Evolutionary conservation across 2,113 vertebrate genomes (phyloP).

Genomic region (Indicator maculatus): DNA sequence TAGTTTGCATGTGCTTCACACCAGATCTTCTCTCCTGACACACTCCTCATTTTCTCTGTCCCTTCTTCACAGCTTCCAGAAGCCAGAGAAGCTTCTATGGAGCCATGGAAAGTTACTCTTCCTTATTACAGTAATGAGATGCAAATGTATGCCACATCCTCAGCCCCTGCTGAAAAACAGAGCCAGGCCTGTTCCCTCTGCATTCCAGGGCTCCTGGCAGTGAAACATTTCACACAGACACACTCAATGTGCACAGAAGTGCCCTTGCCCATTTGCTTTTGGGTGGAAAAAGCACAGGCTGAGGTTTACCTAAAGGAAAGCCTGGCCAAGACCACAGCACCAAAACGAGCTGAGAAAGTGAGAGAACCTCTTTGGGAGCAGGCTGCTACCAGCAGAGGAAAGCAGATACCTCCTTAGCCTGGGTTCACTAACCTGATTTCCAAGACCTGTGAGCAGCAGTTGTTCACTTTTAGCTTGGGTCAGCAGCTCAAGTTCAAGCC

Average conservation of each 20-base stretch:
- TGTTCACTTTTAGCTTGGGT: background rate
- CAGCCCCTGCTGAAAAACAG: slow-evolving; percentile 51
- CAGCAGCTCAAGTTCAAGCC: background rate
- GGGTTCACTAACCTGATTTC: slow-evolving; percentile 5
- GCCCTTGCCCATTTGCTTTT: background rate
- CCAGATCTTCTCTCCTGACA: background rate
- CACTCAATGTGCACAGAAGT: background rate
- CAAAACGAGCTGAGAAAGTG: background rate
- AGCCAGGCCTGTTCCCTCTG: background rate
- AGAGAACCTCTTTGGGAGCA: background rate
- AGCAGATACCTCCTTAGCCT: background rate
- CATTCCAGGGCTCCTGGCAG: slow-evolving; percentile 6
- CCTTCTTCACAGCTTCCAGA: background rate
- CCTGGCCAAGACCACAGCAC: background rate
- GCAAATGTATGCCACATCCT: slow-evolving; percentile 50
- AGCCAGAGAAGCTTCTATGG: background rate
- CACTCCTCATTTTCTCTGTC: background rate
- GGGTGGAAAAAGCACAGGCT: background rate
- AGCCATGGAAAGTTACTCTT: slow-evolving; percentile 42
- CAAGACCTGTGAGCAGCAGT: background rate
- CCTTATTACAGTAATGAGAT: slow-evolving; percentile 24
- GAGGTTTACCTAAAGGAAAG: background rate
- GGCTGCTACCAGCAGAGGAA: background rate
- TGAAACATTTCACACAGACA: background rate
- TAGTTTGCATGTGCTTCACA: background rate